Evolutionary conservation across 2,888 invertebrate genomes (phyloP).

Genomic region (Serrognathus titanus): DNA sequence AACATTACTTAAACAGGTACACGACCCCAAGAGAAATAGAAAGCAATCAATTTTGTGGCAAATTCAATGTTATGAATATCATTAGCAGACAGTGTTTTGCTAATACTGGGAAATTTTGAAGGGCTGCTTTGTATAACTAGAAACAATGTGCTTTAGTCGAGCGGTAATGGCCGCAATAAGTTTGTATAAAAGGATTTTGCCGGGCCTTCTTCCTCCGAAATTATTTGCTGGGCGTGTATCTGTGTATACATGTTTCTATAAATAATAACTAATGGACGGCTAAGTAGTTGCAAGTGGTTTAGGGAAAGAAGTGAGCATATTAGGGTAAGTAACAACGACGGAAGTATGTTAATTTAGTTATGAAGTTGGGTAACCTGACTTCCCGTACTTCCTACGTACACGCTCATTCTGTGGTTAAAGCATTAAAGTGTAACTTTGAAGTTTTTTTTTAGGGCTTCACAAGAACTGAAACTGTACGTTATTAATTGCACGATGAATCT

Average conservation of each 20-base stretch:
- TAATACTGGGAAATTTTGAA: no score
- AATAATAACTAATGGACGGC: constrained; percentile 8
- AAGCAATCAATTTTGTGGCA: no score
- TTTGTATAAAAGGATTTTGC: background rate
- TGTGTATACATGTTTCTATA: background rate
- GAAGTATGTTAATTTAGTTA: constrained; percentile 47
- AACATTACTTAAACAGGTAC: no score
- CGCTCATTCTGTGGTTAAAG: constrained; percentile 28
- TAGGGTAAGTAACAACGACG: constrained; percentile 30
- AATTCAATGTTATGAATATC: no score
- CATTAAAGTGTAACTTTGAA: constrained; percentile 29
- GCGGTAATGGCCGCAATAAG: no score
- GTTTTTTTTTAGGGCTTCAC: constrained; percentile 21
- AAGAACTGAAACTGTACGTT: constrained; percentile 16
- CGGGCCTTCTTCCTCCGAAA: background rate
- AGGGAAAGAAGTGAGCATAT: constrained; percentile 19
- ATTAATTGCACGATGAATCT: no score
- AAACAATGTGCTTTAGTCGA: no score
- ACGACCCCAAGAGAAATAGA: no score
- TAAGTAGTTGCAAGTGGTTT: constrained; percentile 16
- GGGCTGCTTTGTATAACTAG: no score
- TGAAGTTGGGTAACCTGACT: constrained; percentile 39
- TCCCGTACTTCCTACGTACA: constrained; percentile 26
- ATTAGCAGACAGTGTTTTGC: no score
- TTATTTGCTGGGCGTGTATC: background rate